Evolutionary conservation across 2,888 invertebrate genomes (phyloP), one percentile per base, ranked within the genome.

Genomic region (Pachydiplax longipennis): DNA sequence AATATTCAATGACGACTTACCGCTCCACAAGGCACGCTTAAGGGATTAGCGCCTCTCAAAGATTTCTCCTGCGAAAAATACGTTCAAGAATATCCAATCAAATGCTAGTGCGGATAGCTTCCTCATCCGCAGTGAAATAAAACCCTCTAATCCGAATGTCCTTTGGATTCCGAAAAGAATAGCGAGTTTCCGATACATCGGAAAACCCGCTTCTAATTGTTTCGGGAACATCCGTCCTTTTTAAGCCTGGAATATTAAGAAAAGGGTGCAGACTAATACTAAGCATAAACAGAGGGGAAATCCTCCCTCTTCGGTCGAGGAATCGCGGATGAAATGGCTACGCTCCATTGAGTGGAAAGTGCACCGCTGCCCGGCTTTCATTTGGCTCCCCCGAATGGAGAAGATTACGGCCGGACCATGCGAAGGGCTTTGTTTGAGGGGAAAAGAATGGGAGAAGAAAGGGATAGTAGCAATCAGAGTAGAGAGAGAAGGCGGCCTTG

Each of bases 1-100:
- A 61, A 87, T 61, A 87, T 87, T 87, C 87, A 35, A 35, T 87
- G 58, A 65, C 25, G 87, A 37, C 58, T 37, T 58, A 83, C 35
- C 87, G 87, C 10, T 58, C 61, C 61, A 12, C 61, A 61, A 61
- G 61, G 61, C 35, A 25, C 31, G 73, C 73, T 73, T 73, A 73
- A 73, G 31, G 25, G 73, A 73, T 25, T 25, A 73, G 6, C 2
- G 13, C 37, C 37, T 37, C 53, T 61, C 61, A 65, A 61, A 35
- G 87, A 87, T 61, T 87, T 87, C 58, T 61, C 37, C 61, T n/a
- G 3, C 10, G 13, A 73, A 73, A 25, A 31, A n/a, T 4, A 31
- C 73, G 73, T 53, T 53, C 53, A 18, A 53, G 15, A 53, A 53
- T 53, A 44, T 53, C 53, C 53, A 53, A 53, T 53, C 53, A 53